These are phyloP conservation scores for Camponotus vicinus DNA, from an alignment of 1,140 invertebrate genomes.

Conservation along the genomic window DNA sequence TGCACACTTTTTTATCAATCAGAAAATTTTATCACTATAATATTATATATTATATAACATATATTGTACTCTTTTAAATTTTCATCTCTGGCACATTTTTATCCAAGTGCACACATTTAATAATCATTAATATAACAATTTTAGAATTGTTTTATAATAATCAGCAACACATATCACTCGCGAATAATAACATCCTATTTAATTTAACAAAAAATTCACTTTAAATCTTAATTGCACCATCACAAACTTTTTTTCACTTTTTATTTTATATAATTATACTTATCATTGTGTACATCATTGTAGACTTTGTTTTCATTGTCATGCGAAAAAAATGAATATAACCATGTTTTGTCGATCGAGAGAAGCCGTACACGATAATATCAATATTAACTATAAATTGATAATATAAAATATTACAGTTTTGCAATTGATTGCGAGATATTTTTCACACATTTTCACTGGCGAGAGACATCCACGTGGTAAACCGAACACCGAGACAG, in stretches of 20 bases:
- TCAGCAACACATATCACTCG: not conserved
- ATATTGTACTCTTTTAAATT: constrained; percentile 2
- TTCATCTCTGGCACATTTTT: not conserved
- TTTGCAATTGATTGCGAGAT: not conserved
- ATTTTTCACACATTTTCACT: not conserved
- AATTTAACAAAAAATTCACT: not conserved
- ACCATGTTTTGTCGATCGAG: not conserved
- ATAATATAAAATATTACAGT: not conserved
- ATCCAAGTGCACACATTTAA: not conserved
- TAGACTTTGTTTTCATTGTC: not conserved
- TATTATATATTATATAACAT: not conserved
- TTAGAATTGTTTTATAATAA: not conserved
- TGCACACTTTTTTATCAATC: too few species aligned
- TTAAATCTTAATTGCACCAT: not conserved
- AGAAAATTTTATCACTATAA: not conserved
- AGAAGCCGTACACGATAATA: too few species aligned
- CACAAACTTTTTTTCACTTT: not conserved
- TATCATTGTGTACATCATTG: not conserved
- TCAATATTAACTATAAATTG: too few species aligned
- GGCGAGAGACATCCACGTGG: constrained; percentile 32
- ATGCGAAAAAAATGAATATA: not conserved
- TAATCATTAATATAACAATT: not conserved
- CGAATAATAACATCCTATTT: not conserved
- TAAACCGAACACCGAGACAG: constrained; percentile 16
- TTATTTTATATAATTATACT: not conserved